Evolutionary conservation across 2,113 vertebrate genomes (phyloP), one percentile per base, ranked within the genome.

Genomic region (Dasyornis broadbenti): DNA sequence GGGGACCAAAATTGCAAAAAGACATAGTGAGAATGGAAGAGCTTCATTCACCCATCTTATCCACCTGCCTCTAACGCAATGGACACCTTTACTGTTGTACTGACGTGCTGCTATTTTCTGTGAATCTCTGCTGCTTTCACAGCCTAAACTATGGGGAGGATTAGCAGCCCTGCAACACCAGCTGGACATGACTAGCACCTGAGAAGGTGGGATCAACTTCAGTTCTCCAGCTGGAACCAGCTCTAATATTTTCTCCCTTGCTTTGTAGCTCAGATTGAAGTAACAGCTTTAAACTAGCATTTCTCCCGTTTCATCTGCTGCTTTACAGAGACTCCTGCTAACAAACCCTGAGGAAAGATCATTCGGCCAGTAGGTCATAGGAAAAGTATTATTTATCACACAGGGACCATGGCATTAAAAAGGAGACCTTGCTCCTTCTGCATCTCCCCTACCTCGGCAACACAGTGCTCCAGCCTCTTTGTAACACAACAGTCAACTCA

Each of bases 261-360:
- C 72, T 89, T 89, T 92, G 65, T 82, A 88, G 59, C 88, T 95
- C 31, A 90, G 84, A 91, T 52, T 61, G 66, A 95, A 83, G 87
- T 79, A 96, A 78, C 30, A 68, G 86, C 92, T 95, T 94, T 96
- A 93, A 89, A 92, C 71, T 68, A 68, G 66, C 76, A 66, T 90
- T 92, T 92, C 68, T 95, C 40, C 63, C 24, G 7, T 94, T 96
- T 97, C 64, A 83, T 94, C 90, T 90, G 54, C 85, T 88, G 68
- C 88, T 95, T 94, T 88, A 83, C 47, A 93, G 78, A 91, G 52
- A 52, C 52, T 90, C 93, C 94, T 78, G 89, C 86, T 95, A 94
- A 94, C 84, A 94, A 77, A 85, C 37, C 28, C 52, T 9, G 21
- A 95, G 76, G 75, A 96, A 94, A 84, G 82, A 95, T 75, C 92